phyloP scores from a whole-genome alignment of 2,113 vertebrate genomes.

The Poeciliopsis occidentalis region DNA sequence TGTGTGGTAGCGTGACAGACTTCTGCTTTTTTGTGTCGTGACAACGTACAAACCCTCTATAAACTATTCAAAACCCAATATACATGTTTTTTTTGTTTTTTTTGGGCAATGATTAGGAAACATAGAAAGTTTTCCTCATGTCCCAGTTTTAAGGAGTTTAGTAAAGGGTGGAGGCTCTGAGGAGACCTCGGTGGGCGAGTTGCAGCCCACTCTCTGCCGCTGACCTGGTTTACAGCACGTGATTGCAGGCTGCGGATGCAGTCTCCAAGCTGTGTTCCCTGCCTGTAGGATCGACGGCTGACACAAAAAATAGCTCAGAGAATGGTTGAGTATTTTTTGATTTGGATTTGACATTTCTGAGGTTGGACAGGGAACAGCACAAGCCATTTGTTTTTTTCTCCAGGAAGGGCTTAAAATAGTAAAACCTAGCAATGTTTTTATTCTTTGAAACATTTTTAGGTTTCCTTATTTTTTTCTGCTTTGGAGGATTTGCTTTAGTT shows the following conservation, averaged over 20 bases:
- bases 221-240: constrained; percentile 56
- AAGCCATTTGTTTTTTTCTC: constrained; percentile 28
- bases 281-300: constrained; percentile 60
- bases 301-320: constrained; percentile 71
- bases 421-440: constrained; percentile 15
- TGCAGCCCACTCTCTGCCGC: constrained; percentile 37
- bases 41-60: not conserved
- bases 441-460: constrained; percentile 8
- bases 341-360: constrained; percentile 71
- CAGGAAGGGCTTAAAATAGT: constrained; percentile 11
- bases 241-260: constrained; percentile 38
- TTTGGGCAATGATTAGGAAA: not conserved
- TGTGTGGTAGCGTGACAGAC: constrained; percentile 29
- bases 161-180: constrained; percentile 9
- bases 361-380: constrained; percentile 54
- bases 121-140: constrained; percentile 1
- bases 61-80: not conserved
- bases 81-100: too few relatives aligned
- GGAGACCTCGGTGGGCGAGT: constrained; percentile 29
- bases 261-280: constrained; percentile 42
- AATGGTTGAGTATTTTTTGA: constrained; percentile 64
- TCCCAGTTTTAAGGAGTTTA: not conserved
- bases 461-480: constrained; percentile 50
- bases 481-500: constrained; percentile 58
- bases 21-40: constrained; percentile 2